A percentile compares a stretch with the other conserved stretches of the same genome.
These are phyloP conservation scores for Buphagus erythrorhynchus DNA, from an alignment of 2,797 vertebrate species.

Conservation along the genomic window DNA sequence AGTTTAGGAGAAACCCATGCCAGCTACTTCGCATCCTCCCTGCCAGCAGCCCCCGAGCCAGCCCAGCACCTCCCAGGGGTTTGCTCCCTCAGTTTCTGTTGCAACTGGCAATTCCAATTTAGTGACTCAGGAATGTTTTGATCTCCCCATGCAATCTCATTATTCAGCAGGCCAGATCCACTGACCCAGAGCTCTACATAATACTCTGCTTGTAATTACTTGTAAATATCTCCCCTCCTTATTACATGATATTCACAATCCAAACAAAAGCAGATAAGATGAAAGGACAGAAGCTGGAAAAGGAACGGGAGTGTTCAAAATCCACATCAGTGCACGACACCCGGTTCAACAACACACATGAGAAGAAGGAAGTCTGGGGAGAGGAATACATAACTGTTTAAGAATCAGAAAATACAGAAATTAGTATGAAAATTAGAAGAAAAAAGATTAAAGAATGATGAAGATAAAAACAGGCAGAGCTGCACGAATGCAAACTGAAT, in stretches of 20 bases:
- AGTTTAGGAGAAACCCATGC: neutral
- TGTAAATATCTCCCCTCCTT: neutral
- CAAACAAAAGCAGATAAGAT: neutral
- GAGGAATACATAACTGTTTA: neutral
- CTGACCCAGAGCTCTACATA: slow-evolving; percentile 44
- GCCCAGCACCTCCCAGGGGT: neutral
- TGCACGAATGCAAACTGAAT: neutral
- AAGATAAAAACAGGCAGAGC: neutral
- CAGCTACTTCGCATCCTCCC: neutral
- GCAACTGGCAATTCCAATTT: neutral
- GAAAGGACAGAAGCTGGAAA: neutral
- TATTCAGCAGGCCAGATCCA: slow-evolving; percentile 27
- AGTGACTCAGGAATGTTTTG: slow-evolving; percentile 41
- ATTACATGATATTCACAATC: neutral
- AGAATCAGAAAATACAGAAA: neutral
- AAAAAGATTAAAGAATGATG: neutral
- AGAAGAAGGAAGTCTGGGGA: neutral
- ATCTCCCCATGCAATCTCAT: slow-evolving; percentile 37
- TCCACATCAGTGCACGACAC: neutral
- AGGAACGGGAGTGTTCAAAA: fast-evolving
- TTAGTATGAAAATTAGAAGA: neutral
- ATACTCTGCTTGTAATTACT: neutral
- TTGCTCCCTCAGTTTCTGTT: neutral
- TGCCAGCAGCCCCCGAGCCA: neutral
- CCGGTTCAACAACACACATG: fast-evolving